phyloP scores from a whole-genome alignment of 2,888 invertebrate species.

The Drosophila monieri region DNA sequence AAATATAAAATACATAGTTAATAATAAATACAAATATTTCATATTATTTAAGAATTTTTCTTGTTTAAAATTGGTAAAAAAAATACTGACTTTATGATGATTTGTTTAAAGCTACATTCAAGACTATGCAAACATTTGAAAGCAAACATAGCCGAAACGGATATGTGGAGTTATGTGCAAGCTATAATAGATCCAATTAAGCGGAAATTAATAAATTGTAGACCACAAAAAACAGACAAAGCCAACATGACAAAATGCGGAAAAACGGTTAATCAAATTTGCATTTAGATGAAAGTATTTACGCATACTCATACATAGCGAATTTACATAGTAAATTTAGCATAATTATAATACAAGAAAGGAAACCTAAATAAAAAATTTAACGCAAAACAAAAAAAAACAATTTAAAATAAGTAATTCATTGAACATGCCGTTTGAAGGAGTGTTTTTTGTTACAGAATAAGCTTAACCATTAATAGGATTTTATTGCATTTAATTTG shows the following conservation, averaged over 20 bases:
- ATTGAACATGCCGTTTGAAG: constrained; percentile 33
- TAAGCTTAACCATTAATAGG: constrained; percentile 21
- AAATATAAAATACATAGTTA: not conserved
- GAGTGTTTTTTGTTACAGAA: constrained; percentile 38
- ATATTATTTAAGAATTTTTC: not conserved
- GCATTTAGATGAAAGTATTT: constrained; percentile 72
- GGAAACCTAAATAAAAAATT: constrained; percentile 6
- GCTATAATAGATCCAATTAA: constrained; percentile 38
- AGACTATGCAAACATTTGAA: not conserved
- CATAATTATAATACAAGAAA: constrained; percentile 28
- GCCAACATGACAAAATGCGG: constrained; percentile 20
- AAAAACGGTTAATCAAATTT: constrained; percentile 79
- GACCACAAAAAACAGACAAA: constrained; percentile 20
- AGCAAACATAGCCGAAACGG: constrained; percentile 22
- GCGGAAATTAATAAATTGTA: constrained; percentile 55
- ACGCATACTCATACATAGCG: constrained; percentile 55
- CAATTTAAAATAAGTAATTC: constrained; percentile 54
- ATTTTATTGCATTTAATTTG: constrained; percentile 11
- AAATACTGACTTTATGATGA: constrained; percentile 27
- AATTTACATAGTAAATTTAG: constrained; percentile 78
- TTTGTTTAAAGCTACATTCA: constrained; percentile 26
- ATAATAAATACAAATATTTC: not conserved
- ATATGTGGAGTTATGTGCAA: constrained; percentile 33
- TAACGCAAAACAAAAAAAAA: constrained; percentile 26
- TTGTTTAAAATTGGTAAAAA: constrained; percentile 4